phyloP scores from a whole-genome alignment of 2,113 vertebrate species.

The Poeciliopsis turrubarensis region DNA sequence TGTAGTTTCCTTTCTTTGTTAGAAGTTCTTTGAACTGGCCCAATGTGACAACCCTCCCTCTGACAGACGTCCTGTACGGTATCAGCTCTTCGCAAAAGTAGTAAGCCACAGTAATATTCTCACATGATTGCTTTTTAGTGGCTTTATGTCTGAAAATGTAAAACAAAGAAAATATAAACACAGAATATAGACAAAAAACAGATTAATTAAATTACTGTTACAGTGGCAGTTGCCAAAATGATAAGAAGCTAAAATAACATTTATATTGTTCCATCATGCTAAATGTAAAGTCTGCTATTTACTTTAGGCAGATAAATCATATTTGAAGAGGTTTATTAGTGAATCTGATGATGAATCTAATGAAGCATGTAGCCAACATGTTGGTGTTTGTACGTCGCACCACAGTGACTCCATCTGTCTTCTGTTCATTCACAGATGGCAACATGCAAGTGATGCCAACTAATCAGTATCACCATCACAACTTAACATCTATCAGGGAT shows the following conservation, averaged over 20 bases:
- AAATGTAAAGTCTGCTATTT: background rate
- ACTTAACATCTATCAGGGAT: conserved; percentile 9
- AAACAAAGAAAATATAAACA: background rate
- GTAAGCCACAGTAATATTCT: conserved; percentile 92
- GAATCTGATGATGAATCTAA: background rate
- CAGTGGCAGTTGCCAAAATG: background rate
- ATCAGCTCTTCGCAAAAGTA: conserved; percentile 97
- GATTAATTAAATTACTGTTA: background rate
- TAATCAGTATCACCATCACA: background rate
- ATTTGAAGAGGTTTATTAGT: background rate
- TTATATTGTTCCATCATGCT: background rate
- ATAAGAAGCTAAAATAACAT: background rate
- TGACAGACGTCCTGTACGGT: conserved; percentile 91
- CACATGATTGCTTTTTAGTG: conserved; percentile 80
- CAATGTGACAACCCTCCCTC: conserved; percentile 87
- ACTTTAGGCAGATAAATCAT: no score
- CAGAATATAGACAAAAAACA: no score
- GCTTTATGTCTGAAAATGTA: conserved; percentile 81
- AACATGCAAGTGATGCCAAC: background rate
- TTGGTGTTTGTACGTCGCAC: background rate
- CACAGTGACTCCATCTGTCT: conserved; percentile 10
- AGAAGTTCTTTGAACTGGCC: conserved; percentile 97
- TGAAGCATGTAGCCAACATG: background rate
- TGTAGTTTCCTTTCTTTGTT: conserved; percentile 95
- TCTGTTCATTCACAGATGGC: conserved; percentile 7